A percentile compares a stretch with the other conserved stretches of the same genome.
Conservation (phyloP, 1,140 invertebrate genomes). For the Brachionus angularis region DNA sequence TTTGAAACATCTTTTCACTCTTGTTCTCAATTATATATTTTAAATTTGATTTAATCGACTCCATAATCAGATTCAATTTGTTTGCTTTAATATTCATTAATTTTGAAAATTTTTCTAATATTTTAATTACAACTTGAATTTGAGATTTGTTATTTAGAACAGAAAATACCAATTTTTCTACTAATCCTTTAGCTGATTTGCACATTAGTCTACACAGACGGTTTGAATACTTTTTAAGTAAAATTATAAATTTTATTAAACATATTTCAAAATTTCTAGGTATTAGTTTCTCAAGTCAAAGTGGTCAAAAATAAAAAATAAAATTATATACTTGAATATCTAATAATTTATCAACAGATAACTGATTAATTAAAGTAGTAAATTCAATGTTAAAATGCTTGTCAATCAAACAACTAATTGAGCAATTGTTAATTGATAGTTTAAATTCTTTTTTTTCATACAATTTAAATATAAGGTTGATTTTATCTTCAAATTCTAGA, state of each 20-base stretch:
- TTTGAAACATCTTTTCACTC: conserved; percentile 28
- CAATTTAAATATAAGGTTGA: conserved; percentile 1
- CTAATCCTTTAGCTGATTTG: conserved; percentile 1
- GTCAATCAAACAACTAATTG: background rate
- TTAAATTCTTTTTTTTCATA: background rate
- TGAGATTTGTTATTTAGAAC: conserved; percentile 17
- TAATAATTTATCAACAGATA: background rate
- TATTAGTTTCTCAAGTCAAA: too few relatives aligned
- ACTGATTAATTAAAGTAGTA: background rate
- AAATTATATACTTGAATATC: background rate
- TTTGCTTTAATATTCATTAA: background rate
- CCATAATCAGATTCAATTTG: background rate
- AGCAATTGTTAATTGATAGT: background rate
- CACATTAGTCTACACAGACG: background rate
- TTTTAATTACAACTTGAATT: background rate
- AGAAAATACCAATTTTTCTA: background rate
- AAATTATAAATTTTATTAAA: too few relatives aligned
- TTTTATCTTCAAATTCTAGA: background rate
- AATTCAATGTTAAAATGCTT: background rate
- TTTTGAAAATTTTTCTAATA: background rate
- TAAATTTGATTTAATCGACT: conserved; percentile 10
- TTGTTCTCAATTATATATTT: background rate
- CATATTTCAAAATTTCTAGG: too few relatives aligned
- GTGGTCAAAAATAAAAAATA: background rate
- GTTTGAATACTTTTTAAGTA: background rate